Percentiles rank a stretch among this genome's conserved stretches.
Evolutionary conservation across 2,888 invertebrate genomes (phyloP).

Genomic region (Euphydryas editha): DNA sequence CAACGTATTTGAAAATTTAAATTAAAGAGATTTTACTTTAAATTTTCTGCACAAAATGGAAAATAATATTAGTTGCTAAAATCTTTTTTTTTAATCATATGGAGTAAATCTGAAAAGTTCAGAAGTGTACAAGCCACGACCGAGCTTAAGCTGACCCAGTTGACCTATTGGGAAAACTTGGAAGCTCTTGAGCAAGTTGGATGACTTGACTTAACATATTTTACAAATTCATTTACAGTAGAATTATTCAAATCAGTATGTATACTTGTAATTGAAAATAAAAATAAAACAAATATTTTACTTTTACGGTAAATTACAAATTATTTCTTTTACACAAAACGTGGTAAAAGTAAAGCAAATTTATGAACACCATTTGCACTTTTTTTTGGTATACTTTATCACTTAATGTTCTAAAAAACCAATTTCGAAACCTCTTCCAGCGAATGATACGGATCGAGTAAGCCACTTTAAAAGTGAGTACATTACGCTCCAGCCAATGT

Average conservation of each 20-base stretch:
- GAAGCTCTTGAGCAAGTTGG: slow-evolving; percentile 36
- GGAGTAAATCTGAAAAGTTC: slow-evolving; percentile 8
- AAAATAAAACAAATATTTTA: too few species aligned
- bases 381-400: too few species aligned
- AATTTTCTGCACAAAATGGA: background rate
- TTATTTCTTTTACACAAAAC: too few species aligned
- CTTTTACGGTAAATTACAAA: too few species aligned
- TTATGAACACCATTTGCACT: too few species aligned
- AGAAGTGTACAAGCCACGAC: slow-evolving; percentile 30
- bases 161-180: slow-evolving; percentile 41
- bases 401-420: background rate
- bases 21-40: background rate
- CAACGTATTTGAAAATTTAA: too few species aligned
- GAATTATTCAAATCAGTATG: too few species aligned
- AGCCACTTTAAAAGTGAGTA: slow-evolving; percentile 28
- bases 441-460: background rate
- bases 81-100: background rate
- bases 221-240: background rate
- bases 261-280: too few species aligned
- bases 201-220: slow-evolving; percentile 17
- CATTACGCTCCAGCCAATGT: slow-evolving; percentile 33
- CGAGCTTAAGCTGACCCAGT: slow-evolving; percentile 32
- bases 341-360: too few species aligned
- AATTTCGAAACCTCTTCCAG: background rate
- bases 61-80: background rate